Evolutionary conservation across 1,140 invertebrate species (phyloP).

Genomic region (Schlechtendalia chinensis): DNA sequence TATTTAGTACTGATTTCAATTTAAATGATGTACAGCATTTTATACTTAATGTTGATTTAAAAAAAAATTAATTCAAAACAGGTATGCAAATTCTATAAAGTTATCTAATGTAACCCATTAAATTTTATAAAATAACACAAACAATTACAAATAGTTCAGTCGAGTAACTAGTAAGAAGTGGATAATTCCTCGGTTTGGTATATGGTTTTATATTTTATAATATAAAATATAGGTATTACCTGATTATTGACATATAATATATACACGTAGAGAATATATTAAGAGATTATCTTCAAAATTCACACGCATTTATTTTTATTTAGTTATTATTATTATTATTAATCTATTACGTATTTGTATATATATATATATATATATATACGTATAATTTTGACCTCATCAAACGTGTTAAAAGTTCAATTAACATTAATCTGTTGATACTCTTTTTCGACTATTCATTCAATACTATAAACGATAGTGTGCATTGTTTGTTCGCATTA

Average conservation of each 20-base stretch:
- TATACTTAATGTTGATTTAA: no score
- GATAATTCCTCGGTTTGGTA: no score
- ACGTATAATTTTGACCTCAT: background rate
- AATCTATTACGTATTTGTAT: background rate
- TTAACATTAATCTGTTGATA: background rate
- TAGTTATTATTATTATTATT: no score
- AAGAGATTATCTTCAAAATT: conserved; percentile 8
- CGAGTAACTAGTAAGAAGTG: no score
- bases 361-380: background rate
- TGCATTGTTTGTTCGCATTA: background rate
- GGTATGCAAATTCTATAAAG: no score
- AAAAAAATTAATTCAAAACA: no score
- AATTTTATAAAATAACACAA: no score
- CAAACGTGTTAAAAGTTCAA: background rate
- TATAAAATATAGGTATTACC: background rate
- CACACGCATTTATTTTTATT: background rate
- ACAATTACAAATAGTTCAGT: no score
- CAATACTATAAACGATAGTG: background rate
- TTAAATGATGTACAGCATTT: no score
- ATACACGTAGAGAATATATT: background rate
- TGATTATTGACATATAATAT: background rate
- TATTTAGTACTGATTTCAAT: no score
- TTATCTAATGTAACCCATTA: no score
- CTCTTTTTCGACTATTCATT: background rate
- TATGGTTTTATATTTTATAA: no score